Base-by-base conservation (phyloP, 2,113 vertebrate genomes). In the Poeciliopsis turrubarensis region DNA sequence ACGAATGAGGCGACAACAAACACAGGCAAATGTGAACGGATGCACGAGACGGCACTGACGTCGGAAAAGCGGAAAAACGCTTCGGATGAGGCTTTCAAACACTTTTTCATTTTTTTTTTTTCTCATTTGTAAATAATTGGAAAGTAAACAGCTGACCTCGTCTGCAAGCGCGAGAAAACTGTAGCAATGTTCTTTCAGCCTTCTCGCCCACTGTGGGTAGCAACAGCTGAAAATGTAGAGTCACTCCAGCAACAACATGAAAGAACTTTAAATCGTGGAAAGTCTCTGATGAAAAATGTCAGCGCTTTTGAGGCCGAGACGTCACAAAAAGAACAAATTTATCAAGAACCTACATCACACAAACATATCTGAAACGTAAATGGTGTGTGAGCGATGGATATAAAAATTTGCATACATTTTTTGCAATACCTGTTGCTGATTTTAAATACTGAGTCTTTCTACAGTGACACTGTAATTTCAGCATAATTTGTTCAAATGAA, bases 41-140 rank as follows among this genome's bases (percentile, higher is more conserved):
- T 72, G 78, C 82, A 81, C 72, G 69, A 64, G 77, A 72, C 17
- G 44, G 73, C 72, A 78, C 74, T 80, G 69, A 83, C 78, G 64
- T 2, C 26, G 39, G 65, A 19, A 69, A 63, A 65, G 75, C 10
- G 34, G 34, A 37, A 75, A 75, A 54, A 70, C 71, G 69, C 71
- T 75, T 80, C 54, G 80, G 81, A 65, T 71, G 62, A 61, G 64
- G 74, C 65, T 5, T 37, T 78, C 44, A 7, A 47, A 47, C 14
- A 44, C 37, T 68, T 32, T 37, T 72, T 86, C 5, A 2, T 37
- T 37, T 37, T 12, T 37, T 34, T 32, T 32, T 5, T n/a, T 57
- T n/a, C 10, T n/a, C 25, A 25, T 10, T 17, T 3, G 51, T 57
- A 57, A 57, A 25, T 57, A 57, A 5, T n/a, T n/a, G 6, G 2